Evolutionary conservation across 2,888 invertebrate genomes (phyloP), one percentile per base, ranked within the genome.

Genomic region (Helleia helle): DNA sequence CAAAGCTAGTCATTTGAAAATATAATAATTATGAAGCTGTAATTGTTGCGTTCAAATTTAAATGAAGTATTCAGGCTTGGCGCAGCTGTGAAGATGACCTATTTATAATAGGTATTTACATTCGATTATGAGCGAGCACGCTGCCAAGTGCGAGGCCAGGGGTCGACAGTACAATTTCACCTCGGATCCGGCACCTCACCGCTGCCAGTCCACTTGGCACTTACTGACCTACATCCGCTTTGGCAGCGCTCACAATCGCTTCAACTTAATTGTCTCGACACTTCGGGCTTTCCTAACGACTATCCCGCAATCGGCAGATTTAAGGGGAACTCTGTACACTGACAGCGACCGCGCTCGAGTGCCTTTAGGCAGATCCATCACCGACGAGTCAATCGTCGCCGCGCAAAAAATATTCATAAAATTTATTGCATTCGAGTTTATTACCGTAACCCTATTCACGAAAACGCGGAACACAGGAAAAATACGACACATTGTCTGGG

Each of bases 261-360:
- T 80, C 80, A 80, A 77, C 81, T 83, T 84, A 84, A 84, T 84
- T 84, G 81, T 84, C 70, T 72, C 77, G 80, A 79, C 83, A 83
- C 84, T 83, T 72, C 66, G 75, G 57, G 68, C 73, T 69, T 69
- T 75, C 76, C 76, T 84, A 84, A 83, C 81, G 81, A 84, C 71
- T 72, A 71, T 67, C 74, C 74, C 64, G 76, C 81, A 81, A 77
- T 79, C 80, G 74, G 70, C 65, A 74, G 79, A 77, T 80, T 74
- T 77, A 75, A 79, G 76, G 65, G 71, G 73, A 60, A 59, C 60
- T 65, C 64, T 58, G 65, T 61, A 60, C 58, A 59, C 57, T 62
- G 65, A 61, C 63, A 58, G 60, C 58, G 59, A 58, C 57, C 56
- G 62, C 62, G 58, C 60, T 65, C 62, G 53, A 59, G 52, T 56